These are phyloP conservation scores for Melanotaenia duboulayi DNA, from an alignment of 2,113 vertebrate species.

Conservation along the genomic window DNA sequence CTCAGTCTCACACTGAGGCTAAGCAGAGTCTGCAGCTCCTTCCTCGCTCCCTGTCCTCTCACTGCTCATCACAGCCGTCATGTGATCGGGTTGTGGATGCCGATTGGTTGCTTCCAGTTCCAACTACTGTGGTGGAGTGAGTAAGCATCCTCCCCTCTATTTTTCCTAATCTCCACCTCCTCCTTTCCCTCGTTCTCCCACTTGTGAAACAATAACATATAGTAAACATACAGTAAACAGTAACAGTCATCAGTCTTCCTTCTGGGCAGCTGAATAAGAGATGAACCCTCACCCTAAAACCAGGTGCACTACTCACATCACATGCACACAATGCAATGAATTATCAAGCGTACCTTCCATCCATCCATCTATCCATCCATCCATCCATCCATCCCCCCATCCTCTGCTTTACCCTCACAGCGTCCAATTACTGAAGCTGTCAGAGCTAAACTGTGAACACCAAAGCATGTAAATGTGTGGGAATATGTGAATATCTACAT, in stretches of 20 bases:
- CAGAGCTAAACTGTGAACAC: not conserved
- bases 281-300: too few species aligned
- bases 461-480: not conserved
- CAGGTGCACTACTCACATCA: not conserved
- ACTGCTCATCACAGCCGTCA: constrained; percentile 62
- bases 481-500: not conserved
- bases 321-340: not conserved
- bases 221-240: too few species aligned
- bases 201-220: not conserved
- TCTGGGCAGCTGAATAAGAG: not conserved
- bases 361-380: too few species aligned
- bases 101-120: constrained; percentile 69
- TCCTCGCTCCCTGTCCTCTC: constrained; percentile 76
- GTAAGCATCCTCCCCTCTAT: constrained; percentile 68
- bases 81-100: constrained; percentile 67
- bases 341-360: not conserved
- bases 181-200: constrained; percentile 37
- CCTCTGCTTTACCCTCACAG: too few species aligned
- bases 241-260: constrained; percentile 4
- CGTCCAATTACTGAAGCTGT: too few species aligned
- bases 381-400: not conserved
- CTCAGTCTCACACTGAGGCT: constrained; percentile 74
- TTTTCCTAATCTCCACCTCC: constrained; percentile 31
- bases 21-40: constrained; percentile 74
- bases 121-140: constrained; percentile 70